Evolutionary conservation across 2,797 vertebrate genomes (phyloP).

Genomic region (Pangasius macronema): DNA sequence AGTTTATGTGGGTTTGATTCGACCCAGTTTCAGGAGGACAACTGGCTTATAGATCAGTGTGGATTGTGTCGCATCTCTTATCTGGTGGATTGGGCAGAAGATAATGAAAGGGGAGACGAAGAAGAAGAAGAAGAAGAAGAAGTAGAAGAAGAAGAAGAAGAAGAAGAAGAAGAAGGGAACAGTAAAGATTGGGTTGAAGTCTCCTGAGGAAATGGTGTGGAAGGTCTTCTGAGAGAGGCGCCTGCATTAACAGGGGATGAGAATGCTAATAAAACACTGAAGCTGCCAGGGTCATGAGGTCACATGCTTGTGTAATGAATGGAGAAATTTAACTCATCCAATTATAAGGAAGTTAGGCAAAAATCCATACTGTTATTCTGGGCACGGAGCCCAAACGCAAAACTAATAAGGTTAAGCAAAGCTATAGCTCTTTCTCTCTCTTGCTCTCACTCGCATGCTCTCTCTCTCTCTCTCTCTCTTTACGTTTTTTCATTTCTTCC

Average conservation of each 20-base stretch:
- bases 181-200: conserved; percentile 25
- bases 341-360: conserved; percentile 92
- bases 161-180: background rate
- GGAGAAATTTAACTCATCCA: conserved; percentile 99
- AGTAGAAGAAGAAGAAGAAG: background rate
- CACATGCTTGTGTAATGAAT: conserved; percentile 97
- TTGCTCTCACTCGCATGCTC: conserved; percentile 12
- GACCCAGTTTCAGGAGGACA: background rate
- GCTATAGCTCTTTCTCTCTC: conserved; percentile 63
- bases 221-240: conserved; percentile 61
- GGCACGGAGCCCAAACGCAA: conserved; percentile 94
- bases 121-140: background rate
- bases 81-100: background rate
- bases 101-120: background rate
- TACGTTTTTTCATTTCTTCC: conserved; percentile 33
- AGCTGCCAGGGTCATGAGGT: conserved; percentile 89
- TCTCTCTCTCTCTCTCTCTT: conserved; percentile 13
- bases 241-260: conserved; percentile 93
- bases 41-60: background rate
- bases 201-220: conserved; percentile 14
- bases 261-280: conserved; percentile 97
- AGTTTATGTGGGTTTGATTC: background rate
- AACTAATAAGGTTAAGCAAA: conserved; percentile 94
- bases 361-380: conserved; percentile 98
- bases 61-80: background rate